A percentile compares a stretch with the other conserved stretches of the same genome.
These are phyloP conservation scores for Sebastes iracundus DNA, from an alignment of 2,797 vertebrate genomes.

Conservation along the genomic window DNA sequence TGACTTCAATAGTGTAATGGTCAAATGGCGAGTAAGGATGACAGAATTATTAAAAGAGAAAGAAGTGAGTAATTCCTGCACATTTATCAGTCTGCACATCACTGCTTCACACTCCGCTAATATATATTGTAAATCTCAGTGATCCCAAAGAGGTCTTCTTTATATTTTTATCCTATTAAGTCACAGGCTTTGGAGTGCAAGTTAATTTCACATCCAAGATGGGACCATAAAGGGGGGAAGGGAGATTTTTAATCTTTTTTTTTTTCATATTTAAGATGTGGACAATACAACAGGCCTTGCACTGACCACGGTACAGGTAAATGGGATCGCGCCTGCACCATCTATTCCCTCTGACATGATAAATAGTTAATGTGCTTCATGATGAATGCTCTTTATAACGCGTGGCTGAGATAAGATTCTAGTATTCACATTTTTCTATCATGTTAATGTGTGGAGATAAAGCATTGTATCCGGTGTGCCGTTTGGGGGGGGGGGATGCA, in stretches of 20 bases:
- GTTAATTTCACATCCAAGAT: slow-evolving; percentile 75
- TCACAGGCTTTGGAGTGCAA: slow-evolving; percentile 59
- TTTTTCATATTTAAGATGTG: slow-evolving; percentile 50
- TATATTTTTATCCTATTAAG: slow-evolving; percentile 75
- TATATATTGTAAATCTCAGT: slow-evolving; percentile 74
- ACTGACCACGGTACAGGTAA: slow-evolving; percentile 83
- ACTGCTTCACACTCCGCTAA: slow-evolving; percentile 71
- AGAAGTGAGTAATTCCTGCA: slow-evolving; percentile 79
- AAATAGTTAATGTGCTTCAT: slow-evolving; percentile 93
- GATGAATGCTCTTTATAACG: slow-evolving; percentile 97
- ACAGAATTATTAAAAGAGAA: slow-evolving; percentile 86
- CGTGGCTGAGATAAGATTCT: slow-evolving; percentile 95
- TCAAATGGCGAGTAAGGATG: slow-evolving; percentile 78
- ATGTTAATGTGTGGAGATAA: slow-evolving; percentile 96
- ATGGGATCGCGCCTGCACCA: slow-evolving; percentile 87
- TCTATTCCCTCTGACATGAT: slow-evolving; percentile 87
- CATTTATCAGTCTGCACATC: slow-evolving; percentile 83
- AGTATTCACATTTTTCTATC: slow-evolving; percentile 96
- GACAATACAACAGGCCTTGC: slow-evolving; percentile 65
- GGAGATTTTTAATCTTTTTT: slow-evolving; percentile 65
- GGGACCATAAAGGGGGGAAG: slow-evolving; percentile 57
- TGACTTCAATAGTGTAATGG: slow-evolving; percentile 78
- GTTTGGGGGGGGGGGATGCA: slow-evolving; percentile 75
- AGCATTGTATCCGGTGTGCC: slow-evolving; percentile 84
- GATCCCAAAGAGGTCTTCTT: slow-evolving; percentile 64